phyloP scores from a whole-genome alignment of 2,797 vertebrate genomes.

The Rhyacichthys aspro region DNA sequence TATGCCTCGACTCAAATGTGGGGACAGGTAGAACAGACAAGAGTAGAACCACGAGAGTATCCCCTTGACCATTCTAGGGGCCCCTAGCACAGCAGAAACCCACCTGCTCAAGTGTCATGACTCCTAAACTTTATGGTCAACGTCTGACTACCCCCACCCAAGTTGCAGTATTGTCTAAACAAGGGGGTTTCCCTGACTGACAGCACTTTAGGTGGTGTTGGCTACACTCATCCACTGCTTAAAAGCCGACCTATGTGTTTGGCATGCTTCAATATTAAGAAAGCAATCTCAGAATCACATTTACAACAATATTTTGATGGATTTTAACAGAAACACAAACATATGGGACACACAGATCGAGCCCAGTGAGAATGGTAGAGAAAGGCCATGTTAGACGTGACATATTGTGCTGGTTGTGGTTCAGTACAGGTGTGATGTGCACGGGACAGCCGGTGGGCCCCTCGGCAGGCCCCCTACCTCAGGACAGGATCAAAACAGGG shows the following conservation, averaged over 20 bases:
- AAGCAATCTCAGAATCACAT: no score
- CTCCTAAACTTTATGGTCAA: background rate
- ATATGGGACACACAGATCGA: constrained; percentile 25
- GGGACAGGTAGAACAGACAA: background rate
- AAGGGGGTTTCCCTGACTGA: background rate
- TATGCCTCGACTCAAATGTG: background rate
- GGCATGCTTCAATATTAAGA: no score
- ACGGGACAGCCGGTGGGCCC: constrained; percentile 50
- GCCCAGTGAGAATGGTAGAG: constrained; percentile 24
- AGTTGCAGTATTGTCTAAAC: constrained; percentile 5
- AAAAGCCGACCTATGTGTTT: background rate
- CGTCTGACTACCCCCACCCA: background rate
- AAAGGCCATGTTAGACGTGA: no score
- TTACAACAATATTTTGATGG: no score
- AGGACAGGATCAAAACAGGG: constrained; percentile 40
- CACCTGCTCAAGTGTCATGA: background rate
- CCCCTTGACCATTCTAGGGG: background rate
- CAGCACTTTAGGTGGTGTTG: background rate
- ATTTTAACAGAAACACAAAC: constrained; percentile 4
- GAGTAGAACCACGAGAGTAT: background rate
- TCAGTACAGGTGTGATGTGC: constrained; percentile 62
- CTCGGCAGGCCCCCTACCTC: background rate
- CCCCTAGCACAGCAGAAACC: background rate
- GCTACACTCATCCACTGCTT: background rate
- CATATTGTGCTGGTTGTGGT: constrained; percentile 40